Evolutionary conservation across 2,888 invertebrate genomes (phyloP), one percentile per base, ranked within the genome.

Genomic region (Eupeodes luniger): DNA sequence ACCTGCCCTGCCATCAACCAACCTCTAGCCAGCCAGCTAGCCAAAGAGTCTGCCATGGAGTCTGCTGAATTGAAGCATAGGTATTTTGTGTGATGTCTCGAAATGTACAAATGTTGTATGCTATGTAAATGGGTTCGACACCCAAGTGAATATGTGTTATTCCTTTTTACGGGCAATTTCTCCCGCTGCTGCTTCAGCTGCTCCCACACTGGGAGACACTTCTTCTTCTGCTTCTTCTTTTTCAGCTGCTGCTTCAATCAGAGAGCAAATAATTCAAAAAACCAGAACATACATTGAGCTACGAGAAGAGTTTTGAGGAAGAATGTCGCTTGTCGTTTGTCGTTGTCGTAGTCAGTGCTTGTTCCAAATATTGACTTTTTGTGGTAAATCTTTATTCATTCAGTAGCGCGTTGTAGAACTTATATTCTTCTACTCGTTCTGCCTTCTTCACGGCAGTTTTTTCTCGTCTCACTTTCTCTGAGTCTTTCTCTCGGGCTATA

Each of bases 311-410:
- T 40, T 7, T 67, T 67, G 64, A 49, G 72, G 11, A 77, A 66
- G 40, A 70, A 70, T 70, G 51, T 69, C 53, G 36, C 27, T 69
- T n/a, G 36, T 6, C 51, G 51, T 67, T 47, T 5, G 34, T 49
- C 67, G 34, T 12, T 44, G 74, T 61, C 61, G 69, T 55, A 40
- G 19, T 75, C 16, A 47, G 69, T 40, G 70, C 55, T 78, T 51
- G 72, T 78, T 47, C 69, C 88, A 88, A 88, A 88, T 88, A 88
- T 88, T 88, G 85, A 88, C 88, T 88, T 85, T 88, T 67, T 47
- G 72, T 70, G 79, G 87, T 81, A 62, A 84, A 72, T 87, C 80
- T 76, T 51, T 59, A 70, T 72, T 69, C 76, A 72, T 72, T 72
- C 59, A 59, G 72, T 64, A 75, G 64, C 57, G 75, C 36, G 62